A percentile compares a stretch with the other conserved stretches of the same genome.
Evolutionary conservation across 2,888 invertebrate genomes (phyloP).

Genomic region (Meloe dianella): DNA sequence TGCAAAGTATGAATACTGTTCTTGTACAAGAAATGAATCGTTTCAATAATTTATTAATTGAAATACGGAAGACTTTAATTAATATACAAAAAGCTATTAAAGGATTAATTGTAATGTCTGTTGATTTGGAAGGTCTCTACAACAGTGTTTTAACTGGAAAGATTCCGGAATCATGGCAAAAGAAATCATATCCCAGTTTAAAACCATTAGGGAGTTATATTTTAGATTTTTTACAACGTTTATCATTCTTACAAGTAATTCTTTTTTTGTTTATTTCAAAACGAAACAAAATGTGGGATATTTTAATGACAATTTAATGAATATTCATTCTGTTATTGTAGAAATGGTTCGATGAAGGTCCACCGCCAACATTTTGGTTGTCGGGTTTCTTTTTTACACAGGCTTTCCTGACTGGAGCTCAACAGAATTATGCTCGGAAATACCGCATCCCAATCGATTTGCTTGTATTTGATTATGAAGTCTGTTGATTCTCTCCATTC

Average conservation of each 20-base stretch:
- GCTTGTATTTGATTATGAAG: slow-evolving; percentile 80
- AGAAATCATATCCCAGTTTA: slow-evolving; percentile 87
- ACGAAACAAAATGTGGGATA: neutral
- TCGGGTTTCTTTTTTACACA: slow-evolving; percentile 96
- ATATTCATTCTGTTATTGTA: slow-evolving; percentile 47
- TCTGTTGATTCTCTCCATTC: slow-evolving; percentile 46
- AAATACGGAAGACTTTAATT: slow-evolving; percentile 77
- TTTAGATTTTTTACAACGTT: slow-evolving; percentile 80
- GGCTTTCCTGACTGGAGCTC: slow-evolving; percentile 91
- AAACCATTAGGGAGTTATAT: slow-evolving; percentile 90
- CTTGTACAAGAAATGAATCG: slow-evolving; percentile 85
- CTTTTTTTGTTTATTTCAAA: slow-evolving; percentile 11
- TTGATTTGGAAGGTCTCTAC: slow-evolving; percentile 84
- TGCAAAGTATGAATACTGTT: slow-evolving; percentile 94
- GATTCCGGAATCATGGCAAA: slow-evolving; percentile 84
- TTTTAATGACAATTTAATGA: neutral
- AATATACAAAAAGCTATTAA: slow-evolving; percentile 87
- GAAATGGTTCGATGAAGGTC: slow-evolving; percentile 84
- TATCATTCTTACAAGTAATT: slow-evolving; percentile 89
- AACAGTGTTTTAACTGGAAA: slow-evolving; percentile 82
- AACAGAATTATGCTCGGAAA: slow-evolving; percentile 92
- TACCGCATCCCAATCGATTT: slow-evolving; percentile 91
- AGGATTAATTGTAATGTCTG: slow-evolving; percentile 86
- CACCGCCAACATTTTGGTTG: slow-evolving; percentile 86
- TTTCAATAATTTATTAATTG: slow-evolving; percentile 75